Conservation (phyloP, 2,888 invertebrate genomes). For the Euplagia quadripunctaria region DNA sequence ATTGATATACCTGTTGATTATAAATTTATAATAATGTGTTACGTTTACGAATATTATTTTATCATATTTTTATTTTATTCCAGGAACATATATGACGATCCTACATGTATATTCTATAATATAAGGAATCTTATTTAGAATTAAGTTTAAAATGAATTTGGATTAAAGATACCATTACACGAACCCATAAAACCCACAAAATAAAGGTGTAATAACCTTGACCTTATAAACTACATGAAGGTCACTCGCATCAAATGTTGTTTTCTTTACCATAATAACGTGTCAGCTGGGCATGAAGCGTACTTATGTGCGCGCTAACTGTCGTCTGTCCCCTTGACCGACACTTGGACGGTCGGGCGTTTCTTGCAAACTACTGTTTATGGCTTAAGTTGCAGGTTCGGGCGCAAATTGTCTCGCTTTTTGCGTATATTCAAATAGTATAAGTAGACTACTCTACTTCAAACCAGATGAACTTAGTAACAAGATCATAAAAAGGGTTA, state of each 20-base stretch:
- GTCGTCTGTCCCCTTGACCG: constrained; percentile 65
- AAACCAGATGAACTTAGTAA: neutral
- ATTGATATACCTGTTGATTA: neutral
- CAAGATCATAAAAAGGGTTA: too few species aligned
- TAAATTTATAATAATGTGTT: too few species aligned
- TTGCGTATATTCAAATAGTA: neutral
- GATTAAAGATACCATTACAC: neutral
- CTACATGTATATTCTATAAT: neutral
- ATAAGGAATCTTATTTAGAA: neutral
- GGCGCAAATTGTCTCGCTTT: neutral
- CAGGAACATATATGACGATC: too few species aligned
- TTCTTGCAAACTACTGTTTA: constrained; percentile 48
- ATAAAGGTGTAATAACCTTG: constrained; percentile 31
- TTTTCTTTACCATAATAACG: constrained; percentile 32
- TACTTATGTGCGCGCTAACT: constrained; percentile 53
- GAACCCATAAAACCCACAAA: constrained; percentile 1
- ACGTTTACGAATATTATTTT: too few species aligned
- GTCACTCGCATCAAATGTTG: constrained; percentile 27
- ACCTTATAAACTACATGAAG: constrained; percentile 36
- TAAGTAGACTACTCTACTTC: neutral
- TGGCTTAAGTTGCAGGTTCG: constrained; percentile 23
- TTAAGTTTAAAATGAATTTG: neutral
- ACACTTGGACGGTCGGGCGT: constrained; percentile 51
- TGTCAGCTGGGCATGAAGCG: constrained; percentile 39
- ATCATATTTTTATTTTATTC: too few species aligned